Conservation (phyloP, 2,888 invertebrate species). For the Nezara viridula region DNA sequence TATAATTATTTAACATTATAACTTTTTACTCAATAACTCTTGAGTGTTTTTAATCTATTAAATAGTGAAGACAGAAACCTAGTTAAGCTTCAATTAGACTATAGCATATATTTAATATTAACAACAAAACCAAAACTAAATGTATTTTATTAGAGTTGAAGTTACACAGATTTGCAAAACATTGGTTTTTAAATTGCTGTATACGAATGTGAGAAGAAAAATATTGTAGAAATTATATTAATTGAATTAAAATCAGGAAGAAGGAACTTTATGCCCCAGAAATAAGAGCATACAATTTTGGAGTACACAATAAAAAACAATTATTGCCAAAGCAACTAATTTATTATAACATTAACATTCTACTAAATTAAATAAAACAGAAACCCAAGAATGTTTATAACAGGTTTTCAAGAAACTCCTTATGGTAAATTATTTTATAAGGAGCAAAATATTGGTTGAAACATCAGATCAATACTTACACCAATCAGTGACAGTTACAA, state of each 20-base stretch:
- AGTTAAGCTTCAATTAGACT: too few relatives aligned
- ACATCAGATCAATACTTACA: constrained; percentile 55
- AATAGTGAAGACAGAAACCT: too few relatives aligned
- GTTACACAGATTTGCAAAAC: too few relatives aligned
- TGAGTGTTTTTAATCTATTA: too few relatives aligned
- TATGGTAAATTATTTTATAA: not conserved
- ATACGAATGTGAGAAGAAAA: too few relatives aligned
- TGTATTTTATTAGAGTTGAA: too few relatives aligned
- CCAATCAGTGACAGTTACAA: constrained; percentile 61
- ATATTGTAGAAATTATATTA: too few relatives aligned
- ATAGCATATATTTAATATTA: too few relatives aligned
- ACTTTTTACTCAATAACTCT: too few relatives aligned
- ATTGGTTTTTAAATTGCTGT: too few relatives aligned
- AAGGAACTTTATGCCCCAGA: not conserved
- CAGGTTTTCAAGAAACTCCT: not conserved
- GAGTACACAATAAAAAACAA: not conserved
- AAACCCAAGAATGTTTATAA: not conserved
- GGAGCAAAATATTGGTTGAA: not conserved
- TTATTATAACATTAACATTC: not conserved
- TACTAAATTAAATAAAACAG: not conserved
- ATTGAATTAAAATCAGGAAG: not conserved
- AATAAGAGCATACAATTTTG: not conserved
- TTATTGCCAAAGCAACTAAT: not conserved
- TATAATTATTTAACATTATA: too few relatives aligned
- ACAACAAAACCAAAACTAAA: too few relatives aligned